Percentiles rank a stretch among this genome's conserved stretches.
These are phyloP conservation scores for rabbit (Oryctolagus cuniculus) DNA, from an alignment of 2,113 vertebrate genomes.

Conservation along the genomic window DNA sequence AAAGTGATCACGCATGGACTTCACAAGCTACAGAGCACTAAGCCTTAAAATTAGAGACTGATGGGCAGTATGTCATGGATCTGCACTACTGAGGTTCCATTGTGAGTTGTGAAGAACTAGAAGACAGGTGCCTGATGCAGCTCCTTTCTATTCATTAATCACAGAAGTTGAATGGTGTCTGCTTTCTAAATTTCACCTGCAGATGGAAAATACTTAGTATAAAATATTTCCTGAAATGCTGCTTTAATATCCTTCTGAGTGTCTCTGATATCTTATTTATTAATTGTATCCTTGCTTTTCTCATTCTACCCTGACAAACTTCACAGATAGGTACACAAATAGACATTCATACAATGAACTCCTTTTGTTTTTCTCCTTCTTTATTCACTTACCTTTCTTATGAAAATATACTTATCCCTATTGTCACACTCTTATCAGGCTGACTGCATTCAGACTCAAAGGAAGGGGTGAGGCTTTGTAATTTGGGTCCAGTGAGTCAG, in stretches of 20 bases:
- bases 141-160: neutral
- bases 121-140: neutral
- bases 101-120: neutral
- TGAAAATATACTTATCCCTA: neutral
- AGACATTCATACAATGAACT: neutral
- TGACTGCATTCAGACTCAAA: neutral
- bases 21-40: neutral
- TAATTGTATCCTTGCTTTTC: neutral
- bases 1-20: neutral
- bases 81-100: neutral
- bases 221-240: conserved; percentile 2
- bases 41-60: neutral
- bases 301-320: neutral
- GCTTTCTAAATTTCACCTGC: conserved; percentile 4
- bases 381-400: neutral
- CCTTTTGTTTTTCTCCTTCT: neutral
- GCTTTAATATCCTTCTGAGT: neutral
- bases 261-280: neutral
- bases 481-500: too few relatives aligned
- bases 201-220: conserved; percentile 32
- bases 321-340: too few relatives aligned
- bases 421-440: neutral
- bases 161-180: neutral
- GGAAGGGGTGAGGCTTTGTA: neutral
- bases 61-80: neutral